phyloP scores from a whole-genome alignment of 2,888 invertebrate genomes.

The Acronicta aceris region DNA sequence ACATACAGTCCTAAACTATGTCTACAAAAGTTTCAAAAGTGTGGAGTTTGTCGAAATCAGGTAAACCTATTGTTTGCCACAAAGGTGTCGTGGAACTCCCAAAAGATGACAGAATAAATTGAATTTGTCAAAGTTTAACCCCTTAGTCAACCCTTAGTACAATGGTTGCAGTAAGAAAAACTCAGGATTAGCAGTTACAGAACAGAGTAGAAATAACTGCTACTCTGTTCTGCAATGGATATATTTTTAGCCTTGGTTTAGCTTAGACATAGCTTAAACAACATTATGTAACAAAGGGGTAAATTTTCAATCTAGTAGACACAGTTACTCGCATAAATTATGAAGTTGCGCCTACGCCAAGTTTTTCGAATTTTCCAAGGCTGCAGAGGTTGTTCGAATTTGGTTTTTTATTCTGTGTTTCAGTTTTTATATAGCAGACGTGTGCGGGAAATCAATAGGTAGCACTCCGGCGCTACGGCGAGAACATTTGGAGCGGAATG shows the following conservation, averaged over 20 bases:
- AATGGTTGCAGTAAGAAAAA: too few species aligned
- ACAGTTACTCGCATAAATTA: slow-evolving; percentile 14
- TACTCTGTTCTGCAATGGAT: too few species aligned
- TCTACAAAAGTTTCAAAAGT: slow-evolving; percentile 18
- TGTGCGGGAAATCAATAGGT: slow-evolving; percentile 41
- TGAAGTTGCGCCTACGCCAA: too few species aligned
- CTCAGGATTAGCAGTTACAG: too few species aligned
- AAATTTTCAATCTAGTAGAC: slow-evolving; percentile 13
- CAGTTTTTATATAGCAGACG: not conserved
- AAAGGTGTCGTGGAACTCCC: slow-evolving; percentile 25
- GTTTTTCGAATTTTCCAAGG: too few species aligned
- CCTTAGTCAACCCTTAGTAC: too few species aligned
- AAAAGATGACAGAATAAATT: slow-evolving; percentile 29
- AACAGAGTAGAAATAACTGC: too few species aligned
- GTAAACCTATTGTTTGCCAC: slow-evolving; percentile 26
- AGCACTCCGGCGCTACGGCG: slow-evolving; percentile 9
- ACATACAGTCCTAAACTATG: slow-evolving; percentile 14
- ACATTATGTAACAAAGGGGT: too few species aligned
- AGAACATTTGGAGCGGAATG: slow-evolving; percentile 53
- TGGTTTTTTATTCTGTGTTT: not conserved
- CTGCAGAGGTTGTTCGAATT: not conserved
- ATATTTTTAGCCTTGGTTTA: too few species aligned
- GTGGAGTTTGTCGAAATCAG: slow-evolving; percentile 20
- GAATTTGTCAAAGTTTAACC: slow-evolving; percentile 12
- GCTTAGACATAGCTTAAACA: too few species aligned